Evolutionary conservation across 2,113 vertebrate species (phyloP).

Genomic region (Propithecus coquereli): DNA sequence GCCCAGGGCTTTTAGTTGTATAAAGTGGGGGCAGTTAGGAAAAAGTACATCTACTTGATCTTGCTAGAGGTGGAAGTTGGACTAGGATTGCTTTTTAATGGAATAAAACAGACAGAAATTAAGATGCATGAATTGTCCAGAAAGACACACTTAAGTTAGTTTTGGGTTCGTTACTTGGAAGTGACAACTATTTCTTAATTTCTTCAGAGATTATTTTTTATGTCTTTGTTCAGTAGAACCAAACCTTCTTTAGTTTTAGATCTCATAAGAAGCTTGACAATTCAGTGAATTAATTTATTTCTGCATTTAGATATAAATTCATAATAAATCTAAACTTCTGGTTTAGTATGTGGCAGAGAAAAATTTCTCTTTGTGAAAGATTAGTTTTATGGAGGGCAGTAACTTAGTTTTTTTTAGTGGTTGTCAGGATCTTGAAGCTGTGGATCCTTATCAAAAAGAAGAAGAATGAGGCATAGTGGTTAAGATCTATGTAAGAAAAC

Average conservation of each 20-base stretch:
- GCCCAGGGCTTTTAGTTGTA: background rate
- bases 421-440: slow-evolving; percentile 10
- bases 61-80: background rate
- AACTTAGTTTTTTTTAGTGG: background rate
- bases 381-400: background rate
- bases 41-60: background rate
- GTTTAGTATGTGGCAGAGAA: background rate
- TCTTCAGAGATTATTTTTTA: background rate
- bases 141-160: background rate
- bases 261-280: background rate
- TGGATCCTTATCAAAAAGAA: background rate
- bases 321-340: slow-evolving; percentile 12
- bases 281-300: background rate
- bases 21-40: background rate
- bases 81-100: background rate
- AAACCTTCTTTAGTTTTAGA: background rate
- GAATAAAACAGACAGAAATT: background rate
- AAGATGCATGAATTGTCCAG: background rate
- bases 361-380: background rate
- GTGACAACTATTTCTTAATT: background rate
- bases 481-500: background rate
- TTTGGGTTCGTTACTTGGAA: slow-evolving; percentile 15
- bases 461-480: background rate
- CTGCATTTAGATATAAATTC: slow-evolving; percentile 1
- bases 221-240: background rate